Base-by-base conservation (phyloP, 2,888 invertebrate species). In the Biston stratarius region DNA sequence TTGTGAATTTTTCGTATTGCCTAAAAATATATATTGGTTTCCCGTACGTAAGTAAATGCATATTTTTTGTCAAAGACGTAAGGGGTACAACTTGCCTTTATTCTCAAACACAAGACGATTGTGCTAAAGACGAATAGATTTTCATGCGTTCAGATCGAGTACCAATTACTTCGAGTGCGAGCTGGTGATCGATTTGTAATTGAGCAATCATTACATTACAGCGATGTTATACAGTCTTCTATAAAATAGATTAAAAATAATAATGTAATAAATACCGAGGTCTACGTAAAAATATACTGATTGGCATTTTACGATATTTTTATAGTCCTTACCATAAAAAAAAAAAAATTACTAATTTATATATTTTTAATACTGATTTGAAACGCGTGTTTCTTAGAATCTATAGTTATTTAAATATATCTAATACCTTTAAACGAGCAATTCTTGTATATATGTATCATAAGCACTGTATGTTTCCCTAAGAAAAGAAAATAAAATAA, bases 121-220 rank as follows among this genome's bases (percentile, higher is more conserved):
- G 55, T 62, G 44, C 24, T 11, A 40, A 62, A 48, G 40, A 62
- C 55, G 55, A 40, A 62, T 61, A 14, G 24, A 45, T 48, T 48
- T 55, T 44, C 14, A 52, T 44, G 44, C 52, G 6, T 12, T 33
- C 44, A 9, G 61, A 36, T 36, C 8, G 75, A 74, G 76, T 74
- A 67, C 71, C 80, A 83, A 83, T 83, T 80, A 82, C 67, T 67
- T 74, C 56, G 69, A 82, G 82, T 75, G 77, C 40, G 61, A 69
- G 68, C 63, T 62, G 55, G 57, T 59, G 63, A 68, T 73, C 67
- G 70, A 71, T 69, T 67, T 62, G 57, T 47, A 47, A 58, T 59
- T 59, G 49, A 59, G 38, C 40, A 59, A 47, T 40, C 38, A 48
- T 48, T 59, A 40, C 38, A 12, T 12, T 12, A 7, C 14, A 11